Percentiles rank a stretch among this genome's conserved stretches.
Conservation (phyloP, 2,888 invertebrate species). For the Crematogaster levior region DNA sequence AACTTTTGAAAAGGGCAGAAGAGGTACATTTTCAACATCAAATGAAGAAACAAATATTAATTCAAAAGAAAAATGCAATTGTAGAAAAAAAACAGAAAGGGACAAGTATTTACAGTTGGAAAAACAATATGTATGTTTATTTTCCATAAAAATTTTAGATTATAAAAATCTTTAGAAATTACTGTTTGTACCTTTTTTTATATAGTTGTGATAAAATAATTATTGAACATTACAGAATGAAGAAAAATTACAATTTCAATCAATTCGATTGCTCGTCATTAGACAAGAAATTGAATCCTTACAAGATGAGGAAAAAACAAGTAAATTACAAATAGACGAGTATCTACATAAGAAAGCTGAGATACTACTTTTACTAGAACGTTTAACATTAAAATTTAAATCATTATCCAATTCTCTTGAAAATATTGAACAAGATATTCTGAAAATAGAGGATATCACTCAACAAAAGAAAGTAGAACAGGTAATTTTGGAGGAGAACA, state of each 20-base stretch:
- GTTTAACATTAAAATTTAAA: not conserved
- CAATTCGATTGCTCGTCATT: constrained; percentile 96
- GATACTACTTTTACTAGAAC: not conserved
- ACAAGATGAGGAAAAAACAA: constrained; percentile 83
- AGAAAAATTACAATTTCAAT: constrained; percentile 94
- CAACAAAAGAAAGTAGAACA: constrained; percentile 92
- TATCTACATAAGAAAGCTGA: constrained; percentile 1
- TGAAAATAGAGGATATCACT: constrained; percentile 29
- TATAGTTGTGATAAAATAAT: not conserved
- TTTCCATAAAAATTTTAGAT: constrained; percentile 30
- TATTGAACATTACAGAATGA: constrained; percentile 88
- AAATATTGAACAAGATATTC: constrained; percentile 25
- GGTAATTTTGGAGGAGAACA: constrained; percentile 96
- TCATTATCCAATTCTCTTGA: not conserved
- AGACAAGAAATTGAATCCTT: constrained; percentile 93
- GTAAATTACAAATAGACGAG: not conserved
- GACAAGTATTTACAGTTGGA: constrained; percentile 96
- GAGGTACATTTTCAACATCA: constrained; percentile 97
- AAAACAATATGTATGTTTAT: constrained; percentile 89
- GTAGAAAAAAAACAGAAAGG: constrained; percentile 97
- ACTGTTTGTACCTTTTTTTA: not conserved
- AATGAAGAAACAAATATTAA: constrained; percentile 97
- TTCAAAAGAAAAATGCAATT: constrained; percentile 97
- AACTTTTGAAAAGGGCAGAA: constrained; percentile 97
- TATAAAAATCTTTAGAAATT: constrained; percentile 21